Percentiles rank a stretch among this genome's conserved stretches.
Conservation (phyloP, 2,113 vertebrate species). For the Megalops atlanticus region DNA sequence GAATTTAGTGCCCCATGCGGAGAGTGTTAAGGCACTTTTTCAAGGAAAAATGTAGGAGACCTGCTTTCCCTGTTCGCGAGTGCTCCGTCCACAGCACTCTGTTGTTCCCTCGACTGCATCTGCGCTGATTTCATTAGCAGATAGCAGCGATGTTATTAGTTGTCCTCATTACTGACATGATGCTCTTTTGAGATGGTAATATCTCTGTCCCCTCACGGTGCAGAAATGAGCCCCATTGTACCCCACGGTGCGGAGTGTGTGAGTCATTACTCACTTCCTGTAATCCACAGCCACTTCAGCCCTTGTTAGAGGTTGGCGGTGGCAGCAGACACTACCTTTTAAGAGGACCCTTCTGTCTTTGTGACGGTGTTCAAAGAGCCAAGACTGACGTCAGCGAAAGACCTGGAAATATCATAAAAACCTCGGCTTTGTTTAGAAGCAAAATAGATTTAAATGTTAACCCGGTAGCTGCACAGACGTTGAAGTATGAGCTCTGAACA, state of each 20-base stretch:
- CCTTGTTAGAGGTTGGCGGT: not conserved
- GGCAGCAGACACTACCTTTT: not conserved
- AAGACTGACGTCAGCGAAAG: slow-evolving; percentile 19
- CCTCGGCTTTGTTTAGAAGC: no score
- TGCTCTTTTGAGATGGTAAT: not conserved
- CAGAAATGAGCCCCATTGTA: not conserved
- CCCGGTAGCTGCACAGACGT: no score
- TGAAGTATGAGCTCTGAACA: no score
- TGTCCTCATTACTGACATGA: not conserved
- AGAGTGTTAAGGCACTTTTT: not conserved
- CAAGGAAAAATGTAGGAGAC: no score
- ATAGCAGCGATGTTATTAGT: not conserved
- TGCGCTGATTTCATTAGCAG: not conserved
- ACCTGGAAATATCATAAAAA: slow-evolving; percentile 17
- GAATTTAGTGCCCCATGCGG: slow-evolving; percentile 5
- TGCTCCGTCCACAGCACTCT: not conserved
- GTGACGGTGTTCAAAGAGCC: not conserved
- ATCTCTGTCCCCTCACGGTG: not conserved
- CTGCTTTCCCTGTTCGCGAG: not conserved
- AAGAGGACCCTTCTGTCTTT: slow-evolving; percentile 4
- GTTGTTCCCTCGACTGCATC: not conserved
- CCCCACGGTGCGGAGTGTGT: not conserved
- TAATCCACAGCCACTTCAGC: not conserved
- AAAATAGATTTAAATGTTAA: no score
- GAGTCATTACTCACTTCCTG: slow-evolving; percentile 30